Evolutionary conservation across 2,113 vertebrate genomes (phyloP), one percentile per base, ranked within the genome.

Genomic region (Istiophorus platypterus): DNA sequence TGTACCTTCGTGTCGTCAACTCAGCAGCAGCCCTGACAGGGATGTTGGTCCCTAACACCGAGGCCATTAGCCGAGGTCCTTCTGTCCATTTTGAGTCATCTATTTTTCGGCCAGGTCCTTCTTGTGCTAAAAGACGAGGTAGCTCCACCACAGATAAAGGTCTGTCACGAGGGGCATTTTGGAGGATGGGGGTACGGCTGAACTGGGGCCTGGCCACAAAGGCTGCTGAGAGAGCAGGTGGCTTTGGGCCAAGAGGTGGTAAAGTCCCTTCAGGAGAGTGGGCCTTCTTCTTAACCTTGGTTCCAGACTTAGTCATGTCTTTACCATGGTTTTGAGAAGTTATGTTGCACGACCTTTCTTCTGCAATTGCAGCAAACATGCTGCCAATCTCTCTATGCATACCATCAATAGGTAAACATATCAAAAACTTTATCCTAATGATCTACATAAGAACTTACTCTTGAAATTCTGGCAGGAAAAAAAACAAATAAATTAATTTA

Each of bases 11-110:
- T 29, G 31, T 20, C 29, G 74, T 39, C 0, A 15, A 15, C 42
- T 72, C 72, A 39, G 72, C 24, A 31, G 54, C 42, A 2, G 29
- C n/a, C 56, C 26, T 80, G 34, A 86, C 17, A 31, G 87, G 86
- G 31, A 91, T 84, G 61, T 89, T 34, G 11, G 85, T 58, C 42
- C 65, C 80, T 18, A 90, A 66, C 27, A 77, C 71, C 11, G 90
- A 80, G 22, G 87, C 54, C 80, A 90, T 82, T 13, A 84, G 54
- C 65, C 39, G 29, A 51, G 87, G 82, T 72, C 82, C 89, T 47
- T 93, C 76, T 14, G 6, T 79, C 92, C 91, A 86, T 66, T 90
- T 37, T 49, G 75, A 65, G 5, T 91, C 73, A 6, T 15, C 34
- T 7, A 26, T 22, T n/a, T n/a, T n/a, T 74, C 41, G 81, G n/a